Conservation (phyloP, 2,888 invertebrate genomes). For the Drosophila neoperkinsi region DNA sequence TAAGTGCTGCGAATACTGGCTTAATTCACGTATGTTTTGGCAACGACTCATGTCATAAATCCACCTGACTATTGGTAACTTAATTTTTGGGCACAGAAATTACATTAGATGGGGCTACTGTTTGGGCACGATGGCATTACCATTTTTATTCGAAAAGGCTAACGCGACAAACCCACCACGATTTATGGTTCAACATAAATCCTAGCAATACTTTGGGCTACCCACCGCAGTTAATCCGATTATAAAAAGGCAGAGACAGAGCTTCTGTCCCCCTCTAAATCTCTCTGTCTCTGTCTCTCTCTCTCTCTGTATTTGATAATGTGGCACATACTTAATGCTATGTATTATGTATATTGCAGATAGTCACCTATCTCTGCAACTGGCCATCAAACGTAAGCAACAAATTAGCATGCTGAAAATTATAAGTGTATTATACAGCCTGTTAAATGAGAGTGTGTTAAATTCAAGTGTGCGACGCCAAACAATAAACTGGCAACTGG, state of each 20-base stretch:
- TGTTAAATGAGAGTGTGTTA: slow-evolving; percentile 43
- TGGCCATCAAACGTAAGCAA: slow-evolving; percentile 52
- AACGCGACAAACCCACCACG: slow-evolving; percentile 57
- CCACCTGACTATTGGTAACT: slow-evolving; percentile 48
- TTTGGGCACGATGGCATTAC: slow-evolving; percentile 53
- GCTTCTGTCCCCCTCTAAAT: background rate
- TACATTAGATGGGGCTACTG: slow-evolving; percentile 55
- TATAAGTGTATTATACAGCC: slow-evolving; percentile 55
- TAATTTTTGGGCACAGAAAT: slow-evolving; percentile 52
- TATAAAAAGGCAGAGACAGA: slow-evolving; percentile 61
- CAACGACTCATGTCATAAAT: slow-evolving; percentile 30
- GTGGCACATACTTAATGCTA: slow-evolving; percentile 49
- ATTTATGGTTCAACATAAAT: slow-evolving; percentile 77
- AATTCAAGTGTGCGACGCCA: slow-evolving; percentile 44
- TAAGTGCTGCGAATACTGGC: background rate
- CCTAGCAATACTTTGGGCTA: slow-evolving; percentile 71
- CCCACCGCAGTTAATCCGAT: slow-evolving; percentile 83
- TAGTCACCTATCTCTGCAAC: slow-evolving; percentile 24
- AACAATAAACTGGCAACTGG: slow-evolving; percentile 48
- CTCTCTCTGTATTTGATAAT: slow-evolving; percentile 13
- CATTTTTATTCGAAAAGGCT: slow-evolving; percentile 51
- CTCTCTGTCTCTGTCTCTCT: background rate
- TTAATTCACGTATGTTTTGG: slow-evolving; percentile 20
- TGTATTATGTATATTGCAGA: slow-evolving; percentile 32
- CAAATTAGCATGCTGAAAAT: slow-evolving; percentile 66